Evolutionary conservation across 2,797 vertebrate species (phyloP).

Genomic region (Smutsia gigantea): DNA sequence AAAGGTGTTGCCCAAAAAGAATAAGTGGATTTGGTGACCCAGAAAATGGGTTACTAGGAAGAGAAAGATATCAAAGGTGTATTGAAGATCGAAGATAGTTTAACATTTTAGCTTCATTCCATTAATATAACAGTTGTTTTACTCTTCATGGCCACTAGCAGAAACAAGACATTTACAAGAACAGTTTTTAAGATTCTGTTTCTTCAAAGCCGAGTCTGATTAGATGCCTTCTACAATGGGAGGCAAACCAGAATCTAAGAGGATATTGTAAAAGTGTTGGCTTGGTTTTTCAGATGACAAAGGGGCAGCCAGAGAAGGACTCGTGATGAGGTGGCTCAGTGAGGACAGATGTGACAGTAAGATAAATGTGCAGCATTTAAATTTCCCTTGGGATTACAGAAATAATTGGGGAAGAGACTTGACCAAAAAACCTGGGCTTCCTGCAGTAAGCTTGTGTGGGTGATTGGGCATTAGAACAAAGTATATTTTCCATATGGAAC

Average conservation of each 20-base stretch:
- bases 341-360: not conserved
- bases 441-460: not conserved
- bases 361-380: not conserved
- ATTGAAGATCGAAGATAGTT: not conserved
- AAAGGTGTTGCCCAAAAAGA: not conserved
- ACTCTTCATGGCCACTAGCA: not conserved
- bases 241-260: not conserved
- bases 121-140: not conserved
- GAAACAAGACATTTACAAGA: slow-evolving; percentile 3
- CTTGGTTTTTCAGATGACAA: not conserved
- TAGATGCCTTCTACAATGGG: not conserved
- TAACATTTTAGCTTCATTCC: not conserved
- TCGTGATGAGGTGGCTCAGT: not conserved
- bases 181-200: not conserved
- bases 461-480: not conserved
- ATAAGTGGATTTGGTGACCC: not conserved
- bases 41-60: not conserved
- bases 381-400: not conserved
- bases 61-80: not conserved
- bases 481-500: not conserved
- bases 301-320: not conserved
- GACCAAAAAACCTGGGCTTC: not conserved
- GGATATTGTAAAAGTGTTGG: not conserved
- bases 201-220: not conserved
- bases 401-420: not conserved